phyloP scores from a whole-genome alignment of 2,888 invertebrate species.

The Taenaris catops region DNA sequence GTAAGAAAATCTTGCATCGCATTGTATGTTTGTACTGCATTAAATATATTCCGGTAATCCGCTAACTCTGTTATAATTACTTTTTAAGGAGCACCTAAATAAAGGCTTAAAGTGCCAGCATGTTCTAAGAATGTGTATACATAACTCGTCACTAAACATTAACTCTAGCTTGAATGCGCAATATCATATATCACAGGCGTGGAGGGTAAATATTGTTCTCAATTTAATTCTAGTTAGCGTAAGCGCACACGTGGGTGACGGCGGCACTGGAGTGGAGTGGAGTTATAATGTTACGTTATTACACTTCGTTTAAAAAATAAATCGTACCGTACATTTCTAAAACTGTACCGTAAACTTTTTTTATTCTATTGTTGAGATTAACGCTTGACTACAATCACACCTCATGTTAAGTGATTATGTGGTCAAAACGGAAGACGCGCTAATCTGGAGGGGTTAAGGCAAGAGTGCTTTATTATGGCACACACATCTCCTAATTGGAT shows the following conservation, averaged over 20 bases:
- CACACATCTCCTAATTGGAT: no score
- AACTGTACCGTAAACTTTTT: no score
- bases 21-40: conserved; percentile 20
- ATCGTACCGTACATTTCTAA: no score
- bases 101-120: conserved; percentile 28
- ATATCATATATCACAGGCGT: conserved; percentile 69
- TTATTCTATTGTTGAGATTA: no score
- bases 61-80: conserved; percentile 18
- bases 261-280: conserved; percentile 29
- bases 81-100: conserved; percentile 31
- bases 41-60: no score
- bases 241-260: conserved; percentile 55
- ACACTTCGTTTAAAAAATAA: no score
- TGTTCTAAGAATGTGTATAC: conserved; percentile 42
- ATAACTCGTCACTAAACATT: conserved; percentile 66
- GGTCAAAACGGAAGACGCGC: no score
- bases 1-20: conserved; percentile 31
- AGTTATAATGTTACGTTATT: no score
- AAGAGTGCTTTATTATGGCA: no score
- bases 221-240: conserved; percentile 71
- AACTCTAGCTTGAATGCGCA: conserved; percentile 66
- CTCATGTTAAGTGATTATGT: no score
- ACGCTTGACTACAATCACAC: no score
- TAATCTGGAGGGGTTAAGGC: no score
- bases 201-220: conserved; percentile 76